Base-by-base conservation (phyloP, 2,797 vertebrate genomes). In the Champsocephalus esox region DNA sequence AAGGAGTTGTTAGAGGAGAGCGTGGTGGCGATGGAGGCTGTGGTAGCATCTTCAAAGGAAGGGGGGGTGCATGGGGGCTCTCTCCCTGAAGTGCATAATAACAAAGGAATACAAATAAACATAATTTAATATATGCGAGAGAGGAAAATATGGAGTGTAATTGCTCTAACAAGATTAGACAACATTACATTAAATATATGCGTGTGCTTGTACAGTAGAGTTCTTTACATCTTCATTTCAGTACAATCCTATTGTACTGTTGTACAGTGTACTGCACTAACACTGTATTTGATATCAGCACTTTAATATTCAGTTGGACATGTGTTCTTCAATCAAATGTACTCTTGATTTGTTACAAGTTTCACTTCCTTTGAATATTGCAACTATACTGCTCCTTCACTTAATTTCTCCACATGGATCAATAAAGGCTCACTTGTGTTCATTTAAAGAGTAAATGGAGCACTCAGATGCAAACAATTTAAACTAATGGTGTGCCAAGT, bases 11-110 rank as follows among this genome's bases (percentile, higher is more conserved):
- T 95, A 6, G 98, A 99, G 0, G 98, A 99, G 10, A 99, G 94
- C 0, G 98, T 99, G 0, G 98, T 99, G 52, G 98, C 96, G 3
- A 99, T 98, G 41, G 98, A 99, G 5, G 96, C 97, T 0, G 98
- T 99, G 66, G 98, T 99, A 1, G 98, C 98, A 86, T 99, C 98
- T 90, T 99, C 98, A 56, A 99, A 98, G 43, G 97, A 98, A 0
- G 98, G 97, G 12, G 97, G 97, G 0, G 97, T 98, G 91, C 97
- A 97, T 58, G 97, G 97, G 0, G 96, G 94, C 51, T 93, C 32
- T 94, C 92, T 90, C 88, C 94, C 97, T 97, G 81, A 79, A 32
- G 21, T 28, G 17, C 0, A 79, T 3, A 17, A 54, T 34, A n/a
- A 66, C 12, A 43, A 58, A 51, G 16, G 55, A 44, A 61, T 55